Evolutionary conservation across 2,113 vertebrate genomes (phyloP).

Genomic region (Anhinga rufa): DNA sequence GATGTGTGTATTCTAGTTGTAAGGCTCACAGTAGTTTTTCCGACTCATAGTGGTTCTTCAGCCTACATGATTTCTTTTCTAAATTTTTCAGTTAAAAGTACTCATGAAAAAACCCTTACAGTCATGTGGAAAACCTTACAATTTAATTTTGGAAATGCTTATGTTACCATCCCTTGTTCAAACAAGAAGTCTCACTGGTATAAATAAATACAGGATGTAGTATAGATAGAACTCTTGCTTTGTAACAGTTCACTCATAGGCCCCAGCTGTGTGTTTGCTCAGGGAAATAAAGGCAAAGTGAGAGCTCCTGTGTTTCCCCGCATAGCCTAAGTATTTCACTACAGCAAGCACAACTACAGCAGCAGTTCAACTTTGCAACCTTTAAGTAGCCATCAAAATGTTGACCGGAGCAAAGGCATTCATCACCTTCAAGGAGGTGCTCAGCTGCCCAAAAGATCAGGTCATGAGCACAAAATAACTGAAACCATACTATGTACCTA

Average conservation of each 20-base stretch:
- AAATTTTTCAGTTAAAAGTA: background rate
- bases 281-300: background rate
- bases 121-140: background rate
- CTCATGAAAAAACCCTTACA: background rate
- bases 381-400: background rate
- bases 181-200: background rate
- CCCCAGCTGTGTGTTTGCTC: background rate
- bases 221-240: background rate
- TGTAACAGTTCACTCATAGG: background rate
- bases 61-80: background rate
- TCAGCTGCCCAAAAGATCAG: background rate
- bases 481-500: background rate
- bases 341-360: background rate
- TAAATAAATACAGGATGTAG: conserved; percentile 12
- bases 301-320: background rate
- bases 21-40: background rate
- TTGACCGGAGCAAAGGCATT: background rate
- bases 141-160: conserved; percentile 13
- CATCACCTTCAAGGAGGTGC: background rate
- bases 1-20: background rate
- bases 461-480: background rate
- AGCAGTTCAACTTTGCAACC: background rate
- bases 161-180: background rate
- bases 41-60: background rate
- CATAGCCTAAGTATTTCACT: background rate